These are phyloP conservation scores for Tetrax tetrax DNA, from an alignment of 2,113 vertebrate species.

Conservation along the genomic window DNA sequence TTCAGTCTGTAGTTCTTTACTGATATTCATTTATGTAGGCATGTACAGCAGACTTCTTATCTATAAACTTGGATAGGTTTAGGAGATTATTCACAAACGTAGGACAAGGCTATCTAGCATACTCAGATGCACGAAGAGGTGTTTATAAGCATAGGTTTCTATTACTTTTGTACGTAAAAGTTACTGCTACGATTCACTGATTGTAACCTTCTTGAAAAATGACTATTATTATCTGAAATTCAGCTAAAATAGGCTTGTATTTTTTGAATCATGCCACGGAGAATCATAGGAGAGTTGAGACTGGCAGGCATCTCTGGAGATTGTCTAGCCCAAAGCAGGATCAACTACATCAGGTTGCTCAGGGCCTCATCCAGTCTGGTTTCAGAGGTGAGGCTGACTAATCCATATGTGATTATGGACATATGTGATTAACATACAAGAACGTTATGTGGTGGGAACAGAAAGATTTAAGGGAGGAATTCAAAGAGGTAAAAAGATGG, in stretches of 20 bases:
- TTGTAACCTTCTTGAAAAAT: neutral
- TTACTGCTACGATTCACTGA: neutral
- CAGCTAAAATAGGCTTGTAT: neutral
- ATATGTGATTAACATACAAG: accelerated
- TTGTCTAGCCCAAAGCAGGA: neutral
- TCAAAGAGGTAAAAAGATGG: neutral
- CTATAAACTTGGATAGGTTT: neutral
- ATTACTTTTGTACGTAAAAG: neutral
- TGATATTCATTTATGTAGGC: neutral
- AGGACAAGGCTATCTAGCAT: neutral
- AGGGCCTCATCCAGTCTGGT: accelerated
- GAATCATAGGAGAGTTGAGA: neutral
- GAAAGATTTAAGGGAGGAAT: neutral
- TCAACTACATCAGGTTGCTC: neutral
- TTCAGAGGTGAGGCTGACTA: neutral
- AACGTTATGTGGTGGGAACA: neutral
- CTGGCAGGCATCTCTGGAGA: neutral
- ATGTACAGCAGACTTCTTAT: constrained; percentile 16
- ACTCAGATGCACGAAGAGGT: neutral
- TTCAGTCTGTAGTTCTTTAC: constrained; percentile 5
- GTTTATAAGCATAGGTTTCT: neutral
- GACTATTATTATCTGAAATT: neutral
- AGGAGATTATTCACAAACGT: neutral
- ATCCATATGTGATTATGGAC: neutral
- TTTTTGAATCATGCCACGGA: neutral